Base-by-base conservation (phyloP, 1,140 invertebrate species). In the Brachionus paranguensis region DNA sequence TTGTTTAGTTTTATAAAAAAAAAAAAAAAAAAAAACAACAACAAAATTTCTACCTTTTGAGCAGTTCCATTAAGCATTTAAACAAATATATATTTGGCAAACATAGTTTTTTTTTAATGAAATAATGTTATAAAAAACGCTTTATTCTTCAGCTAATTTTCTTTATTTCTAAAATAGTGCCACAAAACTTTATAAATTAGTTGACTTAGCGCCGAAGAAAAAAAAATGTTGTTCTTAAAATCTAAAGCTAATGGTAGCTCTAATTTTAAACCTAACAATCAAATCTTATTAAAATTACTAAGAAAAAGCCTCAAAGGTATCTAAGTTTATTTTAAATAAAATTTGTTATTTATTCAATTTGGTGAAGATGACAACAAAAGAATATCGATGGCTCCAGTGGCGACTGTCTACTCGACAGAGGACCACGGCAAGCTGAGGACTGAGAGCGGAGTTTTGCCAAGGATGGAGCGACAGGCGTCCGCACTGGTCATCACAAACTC, bases 231-330 rank as follows among this genome's bases (percentile, higher is more conserved):
- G 17, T 76, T 47, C 41, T 29, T 76, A 17, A 76, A 47, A 76
- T 47, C 72, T 24, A 76, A 24, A 76, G 24, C 45, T 50, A 24
- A 11, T 50, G 45, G 43, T 11, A 68, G 33, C 11, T 68, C 65
- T 68, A 76, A 76, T 76, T 50, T 76, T 50, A 76, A 76, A 50
- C 27, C 41, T n/a, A 76, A 37, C 45, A 76, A 76, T 76, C 72
- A 76, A 76, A 50, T 50, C 14, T 76, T 76, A 37, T n/a, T 76
- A 27, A 76, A 76, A 76, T 27, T 76, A 50, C 5, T 76, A 27
- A 47, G 72, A 50, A 76, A 76, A 76, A 47, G 72, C 27, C 72
- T 76, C 24, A 47, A 29, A 76, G 72, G 72, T 76, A 76, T 50
- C 72, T 50, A 27, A 50, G 24, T 50, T 17, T 27, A 43, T 17